Percentiles rank a stretch among this genome's conserved stretches.
Conservation (phyloP, 2,888 invertebrate species). For the Plemyria rubiginata region DNA sequence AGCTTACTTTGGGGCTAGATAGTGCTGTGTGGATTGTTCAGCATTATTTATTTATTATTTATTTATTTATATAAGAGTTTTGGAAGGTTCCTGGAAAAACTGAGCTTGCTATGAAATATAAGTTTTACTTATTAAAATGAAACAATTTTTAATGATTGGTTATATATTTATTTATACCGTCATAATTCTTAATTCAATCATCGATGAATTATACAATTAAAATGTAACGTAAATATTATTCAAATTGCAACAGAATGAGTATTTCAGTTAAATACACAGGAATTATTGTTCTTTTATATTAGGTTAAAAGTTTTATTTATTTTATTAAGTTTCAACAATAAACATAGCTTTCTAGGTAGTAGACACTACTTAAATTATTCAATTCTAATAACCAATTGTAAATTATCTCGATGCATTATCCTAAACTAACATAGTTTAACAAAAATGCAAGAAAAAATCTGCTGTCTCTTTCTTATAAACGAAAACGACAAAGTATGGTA, state of each 20-base stretch:
- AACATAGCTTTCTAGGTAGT: neutral
- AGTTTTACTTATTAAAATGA: slow-evolving; percentile 1
- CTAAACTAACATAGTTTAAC: neutral
- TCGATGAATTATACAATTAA: slow-evolving; percentile 44
- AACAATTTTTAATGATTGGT: slow-evolving; percentile 33
- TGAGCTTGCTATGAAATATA: too few relatives aligned
- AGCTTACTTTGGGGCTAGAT: too few relatives aligned
- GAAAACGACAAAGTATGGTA: neutral
- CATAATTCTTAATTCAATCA: slow-evolving; percentile 43
- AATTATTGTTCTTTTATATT: slow-evolving; percentile 15
- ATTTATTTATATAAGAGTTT: too few relatives aligned
- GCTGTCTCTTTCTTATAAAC: neutral
- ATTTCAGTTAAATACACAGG: slow-evolving; percentile 36
- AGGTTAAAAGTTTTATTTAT: neutral
- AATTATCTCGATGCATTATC: neutral
- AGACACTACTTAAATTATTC: neutral
- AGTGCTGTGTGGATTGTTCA: too few relatives aligned
- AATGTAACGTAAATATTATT: slow-evolving; percentile 39
- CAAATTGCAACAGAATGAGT: slow-evolving; percentile 41
- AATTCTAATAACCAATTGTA: neutral
- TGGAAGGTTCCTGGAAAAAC: too few relatives aligned
- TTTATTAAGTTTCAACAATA: neutral
- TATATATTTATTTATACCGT: slow-evolving; percentile 62
- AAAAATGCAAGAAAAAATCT: neutral
- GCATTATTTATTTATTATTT: too few relatives aligned